Evolutionary conservation across 1,140 invertebrate genomes (phyloP).

Genomic region (Metaphire vulgaris): DNA sequence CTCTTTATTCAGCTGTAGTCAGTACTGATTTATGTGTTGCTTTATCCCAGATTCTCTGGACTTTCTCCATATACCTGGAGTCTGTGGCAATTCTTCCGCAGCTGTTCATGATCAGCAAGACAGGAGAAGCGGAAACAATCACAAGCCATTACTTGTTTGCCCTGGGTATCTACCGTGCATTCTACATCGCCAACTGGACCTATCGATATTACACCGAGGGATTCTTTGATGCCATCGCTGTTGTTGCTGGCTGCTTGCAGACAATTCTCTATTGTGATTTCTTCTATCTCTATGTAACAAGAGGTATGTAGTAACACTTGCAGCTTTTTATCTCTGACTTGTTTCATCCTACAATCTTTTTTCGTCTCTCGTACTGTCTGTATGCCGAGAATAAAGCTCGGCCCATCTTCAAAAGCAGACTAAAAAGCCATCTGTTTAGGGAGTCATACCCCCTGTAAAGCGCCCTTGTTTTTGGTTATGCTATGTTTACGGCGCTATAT

Average conservation of each 20-base stretch:
- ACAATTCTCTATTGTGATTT: constrained; percentile 24
- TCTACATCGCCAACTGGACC: constrained; percentile 96
- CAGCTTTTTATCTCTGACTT: too few species aligned
- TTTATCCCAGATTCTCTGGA: constrained; percentile 68
- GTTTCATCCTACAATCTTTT: too few species aligned
- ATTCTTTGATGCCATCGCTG: constrained; percentile 19
- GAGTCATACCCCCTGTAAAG: too few species aligned
- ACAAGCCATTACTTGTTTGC: constrained; percentile 97
- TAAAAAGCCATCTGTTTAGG: too few species aligned
- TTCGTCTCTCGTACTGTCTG: too few species aligned
- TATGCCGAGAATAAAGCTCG: too few species aligned
- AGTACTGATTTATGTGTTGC: too few species aligned
- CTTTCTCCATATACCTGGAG: constrained; percentile 95
- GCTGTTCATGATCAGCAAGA: constrained; percentile 91
- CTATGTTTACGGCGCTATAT: too few species aligned
- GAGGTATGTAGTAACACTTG: constrained; percentile 46
- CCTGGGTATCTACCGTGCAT: constrained; percentile 81
- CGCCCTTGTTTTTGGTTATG: too few species aligned
- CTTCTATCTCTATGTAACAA: constrained; percentile 25
- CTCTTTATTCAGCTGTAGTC: too few species aligned
- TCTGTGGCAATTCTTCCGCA: constrained; percentile 93
- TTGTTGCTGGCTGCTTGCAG: constrained; percentile 19
- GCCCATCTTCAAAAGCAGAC: too few species aligned
- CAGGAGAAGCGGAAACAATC: constrained; percentile 90
- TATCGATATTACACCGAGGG: constrained; percentile 59